phyloP scores from a whole-genome alignment of 35 echinoderm and acorn worm genomes.

The Ophioderma brevispina region DNA sequence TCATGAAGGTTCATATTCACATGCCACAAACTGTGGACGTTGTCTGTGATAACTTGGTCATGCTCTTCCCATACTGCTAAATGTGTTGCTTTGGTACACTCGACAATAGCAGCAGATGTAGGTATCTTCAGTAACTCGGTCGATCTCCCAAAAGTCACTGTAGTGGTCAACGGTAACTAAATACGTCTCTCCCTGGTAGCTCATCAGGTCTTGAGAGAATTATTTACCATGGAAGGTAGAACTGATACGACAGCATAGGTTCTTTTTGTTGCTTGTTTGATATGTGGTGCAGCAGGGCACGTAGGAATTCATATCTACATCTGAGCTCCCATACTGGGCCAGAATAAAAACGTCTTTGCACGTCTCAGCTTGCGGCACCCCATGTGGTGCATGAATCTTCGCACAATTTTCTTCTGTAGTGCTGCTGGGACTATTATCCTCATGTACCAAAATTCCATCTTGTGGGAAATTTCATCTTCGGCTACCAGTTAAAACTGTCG shows the following conservation, averaged over 20 bases:
- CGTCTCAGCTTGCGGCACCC: too few species aligned
- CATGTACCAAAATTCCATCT: too few species aligned
- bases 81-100: background rate
- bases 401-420: too few species aligned
- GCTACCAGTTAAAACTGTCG: too few species aligned
- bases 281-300: too few species aligned
- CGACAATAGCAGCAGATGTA: background rate
- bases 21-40: background rate
- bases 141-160: background rate
- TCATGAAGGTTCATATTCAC: background rate
- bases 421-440: too few species aligned
- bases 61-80: background rate
- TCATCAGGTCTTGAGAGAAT: constrained; percentile 45
- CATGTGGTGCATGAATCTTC: too few species aligned
- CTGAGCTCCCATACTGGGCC: too few species aligned
- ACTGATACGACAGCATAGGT: constrained; percentile 37
- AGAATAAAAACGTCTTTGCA: too few species aligned
- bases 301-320: too few species aligned
- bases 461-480: too few species aligned
- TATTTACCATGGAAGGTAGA: constrained; percentile 37
- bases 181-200: constrained; percentile 33
- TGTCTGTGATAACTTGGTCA: background rate
- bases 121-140: background rate
- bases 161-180: constrained; percentile 20
- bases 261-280: constrained; percentile 67